phyloP scores from a whole-genome alignment of 2,888 invertebrate species.

The Drosophila mulleri region DNA sequence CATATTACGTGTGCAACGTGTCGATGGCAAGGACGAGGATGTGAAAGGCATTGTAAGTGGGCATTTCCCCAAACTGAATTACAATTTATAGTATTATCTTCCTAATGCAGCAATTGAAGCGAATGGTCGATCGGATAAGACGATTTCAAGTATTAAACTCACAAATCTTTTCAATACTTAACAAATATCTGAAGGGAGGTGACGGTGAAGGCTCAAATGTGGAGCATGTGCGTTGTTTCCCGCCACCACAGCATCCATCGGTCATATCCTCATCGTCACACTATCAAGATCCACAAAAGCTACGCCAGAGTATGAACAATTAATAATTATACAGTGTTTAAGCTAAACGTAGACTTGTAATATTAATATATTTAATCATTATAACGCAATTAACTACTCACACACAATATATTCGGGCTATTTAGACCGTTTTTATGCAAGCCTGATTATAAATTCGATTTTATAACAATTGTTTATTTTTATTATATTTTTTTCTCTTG shows the following conservation, averaged over 20 bases:
- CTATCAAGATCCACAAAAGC: conserved; percentile 88
- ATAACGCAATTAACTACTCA: conserved; percentile 30
- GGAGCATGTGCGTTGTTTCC: conserved; percentile 98
- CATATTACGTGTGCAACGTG: conserved; percentile 96
- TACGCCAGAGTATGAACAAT: conserved; percentile 85
- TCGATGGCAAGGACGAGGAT: conserved; percentile 97
- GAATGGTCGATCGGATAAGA: conserved; percentile 98
- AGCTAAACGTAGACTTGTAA: conserved; percentile 45
- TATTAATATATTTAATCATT: conserved; percentile 55
- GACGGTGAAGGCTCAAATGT: conserved; percentile 94
- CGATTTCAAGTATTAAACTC: conserved; percentile 99
- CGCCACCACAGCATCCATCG: conserved; percentile 95
- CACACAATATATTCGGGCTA: conserved; percentile 31
- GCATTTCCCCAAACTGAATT: no score
- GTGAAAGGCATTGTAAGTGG: conserved; percentile 96
- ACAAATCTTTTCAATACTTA: conserved; percentile 97
- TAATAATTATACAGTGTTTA: conserved; percentile 63
- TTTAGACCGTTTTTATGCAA: conserved; percentile 1
- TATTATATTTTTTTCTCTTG: conserved; percentile 14
- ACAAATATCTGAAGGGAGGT: conserved; percentile 96
- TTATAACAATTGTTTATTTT: conserved; percentile 57
- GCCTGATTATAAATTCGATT: conserved; percentile 63
- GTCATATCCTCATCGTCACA: conserved; percentile 86
- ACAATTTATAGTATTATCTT: background rate
- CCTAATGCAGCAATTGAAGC: conserved; percentile 91